Conservation (phyloP, 2,113 vertebrate species). For the Arothron firmamentum region DNA sequence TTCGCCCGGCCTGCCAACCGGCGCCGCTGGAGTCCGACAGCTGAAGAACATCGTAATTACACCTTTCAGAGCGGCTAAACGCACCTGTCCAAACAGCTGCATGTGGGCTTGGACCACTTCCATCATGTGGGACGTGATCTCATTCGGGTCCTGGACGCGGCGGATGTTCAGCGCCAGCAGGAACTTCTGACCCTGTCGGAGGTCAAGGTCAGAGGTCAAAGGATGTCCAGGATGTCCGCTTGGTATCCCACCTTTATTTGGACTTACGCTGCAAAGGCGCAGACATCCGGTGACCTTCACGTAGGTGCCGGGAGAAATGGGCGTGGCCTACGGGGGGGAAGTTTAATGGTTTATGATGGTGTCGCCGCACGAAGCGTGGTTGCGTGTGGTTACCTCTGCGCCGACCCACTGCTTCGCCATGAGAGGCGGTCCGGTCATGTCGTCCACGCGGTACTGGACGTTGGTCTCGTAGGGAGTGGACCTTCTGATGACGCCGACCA, state of each 20-base stretch:
- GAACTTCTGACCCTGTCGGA: constrained; percentile 79
- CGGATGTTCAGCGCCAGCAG: constrained; percentile 81
- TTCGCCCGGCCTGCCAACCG: no score
- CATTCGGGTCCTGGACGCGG: constrained; percentile 82
- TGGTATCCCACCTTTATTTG: not conserved
- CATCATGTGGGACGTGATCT: constrained; percentile 85
- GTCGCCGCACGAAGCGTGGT: no score
- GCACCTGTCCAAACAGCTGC: constrained; percentile 45
- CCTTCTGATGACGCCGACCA: constrained; percentile 81
- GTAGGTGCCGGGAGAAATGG: constrained; percentile 79
- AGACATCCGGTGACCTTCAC: constrained; percentile 83
- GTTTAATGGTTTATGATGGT: not conserved
- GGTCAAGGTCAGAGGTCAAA: not conserved
- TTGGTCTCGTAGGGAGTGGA: constrained; percentile 76
- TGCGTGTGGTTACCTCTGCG: constrained; percentile 53
- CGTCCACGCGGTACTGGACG: constrained; percentile 84
- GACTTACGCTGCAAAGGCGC: constrained; percentile 75
- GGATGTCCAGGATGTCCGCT: not conserved
- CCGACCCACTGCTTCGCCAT: constrained; percentile 85
- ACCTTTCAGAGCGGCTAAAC: not conserved
- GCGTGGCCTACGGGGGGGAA: constrained; percentile 65
- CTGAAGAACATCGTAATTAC: not conserved
- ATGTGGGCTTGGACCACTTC: constrained; percentile 84
- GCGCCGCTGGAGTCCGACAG: not conserved
- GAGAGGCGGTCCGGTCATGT: constrained; percentile 85